Evolutionary conservation across 1,140 invertebrate species (phyloP).

Genomic region (Caenorhabditis inopinata): DNA sequence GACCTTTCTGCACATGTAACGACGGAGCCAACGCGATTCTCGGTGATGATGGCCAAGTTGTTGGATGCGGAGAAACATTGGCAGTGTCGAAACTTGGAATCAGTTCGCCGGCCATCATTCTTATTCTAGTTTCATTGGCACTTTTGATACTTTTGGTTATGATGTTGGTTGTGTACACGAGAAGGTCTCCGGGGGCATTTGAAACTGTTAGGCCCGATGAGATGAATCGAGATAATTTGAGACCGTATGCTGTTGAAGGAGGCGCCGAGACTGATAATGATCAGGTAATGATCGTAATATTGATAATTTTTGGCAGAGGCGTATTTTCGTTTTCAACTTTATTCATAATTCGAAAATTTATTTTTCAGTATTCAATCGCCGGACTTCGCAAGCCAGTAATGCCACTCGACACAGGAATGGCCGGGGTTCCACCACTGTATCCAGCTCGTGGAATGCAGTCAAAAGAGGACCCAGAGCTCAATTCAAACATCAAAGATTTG

Average conservation of each 20-base stretch:
- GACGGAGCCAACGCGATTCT: slow-evolving; percentile 49
- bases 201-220: slow-evolving; percentile 63
- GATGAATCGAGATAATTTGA: slow-evolving; percentile 61
- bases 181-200: slow-evolving; percentile 51
- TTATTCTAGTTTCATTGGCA: slow-evolving; percentile 53
- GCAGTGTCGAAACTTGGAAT: slow-evolving; percentile 59
- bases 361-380: slow-evolving; percentile 58
- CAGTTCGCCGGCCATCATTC: slow-evolving; percentile 54
- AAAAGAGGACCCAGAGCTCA: slow-evolving; percentile 58
- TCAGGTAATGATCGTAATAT: not conserved
- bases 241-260: slow-evolving; percentile 63
- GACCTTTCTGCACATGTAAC: slow-evolving; percentile 65
- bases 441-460: slow-evolving; percentile 52
- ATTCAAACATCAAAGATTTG: slow-evolving; percentile 61
- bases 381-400: slow-evolving; percentile 65
- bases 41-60: slow-evolving; percentile 56
- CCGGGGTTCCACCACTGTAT: slow-evolving; percentile 39
- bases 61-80: slow-evolving; percentile 54
- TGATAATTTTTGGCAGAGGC: too few relatives aligned
- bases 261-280: slow-evolving; percentile 64
- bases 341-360: too few relatives aligned
- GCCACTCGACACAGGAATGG: slow-evolving; percentile 54
- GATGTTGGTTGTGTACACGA: slow-evolving; percentile 55
- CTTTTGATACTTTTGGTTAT: slow-evolving; percentile 56
- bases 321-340: too few relatives aligned